phyloP scores from a whole-genome alignment of 2,797 vertebrate genomes.

The Darevskia nairensis region DNA sequence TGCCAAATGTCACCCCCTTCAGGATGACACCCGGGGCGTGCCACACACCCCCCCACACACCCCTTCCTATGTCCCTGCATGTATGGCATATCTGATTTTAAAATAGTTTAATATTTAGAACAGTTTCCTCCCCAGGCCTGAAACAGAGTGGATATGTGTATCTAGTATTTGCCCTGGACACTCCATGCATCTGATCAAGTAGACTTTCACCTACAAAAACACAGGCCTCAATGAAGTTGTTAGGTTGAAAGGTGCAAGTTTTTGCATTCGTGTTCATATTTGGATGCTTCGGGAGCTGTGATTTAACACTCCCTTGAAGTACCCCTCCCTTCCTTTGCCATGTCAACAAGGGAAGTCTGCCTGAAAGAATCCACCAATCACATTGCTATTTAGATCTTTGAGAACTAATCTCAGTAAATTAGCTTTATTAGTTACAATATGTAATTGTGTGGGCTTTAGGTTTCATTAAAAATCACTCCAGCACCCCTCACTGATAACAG shows the following conservation, averaged over 20 bases:
- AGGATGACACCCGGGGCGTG: no score
- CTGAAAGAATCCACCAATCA: neutral
- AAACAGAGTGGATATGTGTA: no score
- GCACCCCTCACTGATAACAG: neutral
- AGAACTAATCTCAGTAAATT: neutral
- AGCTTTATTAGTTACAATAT: neutral
- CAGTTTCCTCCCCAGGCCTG: no score
- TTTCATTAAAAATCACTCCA: neutral
- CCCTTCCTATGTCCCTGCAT: no score
- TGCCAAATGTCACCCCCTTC: no score
- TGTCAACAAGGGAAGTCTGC: neutral
- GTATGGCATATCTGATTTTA: no score
- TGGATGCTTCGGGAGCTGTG: neutral
- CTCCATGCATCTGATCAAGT: no score
- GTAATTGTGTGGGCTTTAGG: neutral
- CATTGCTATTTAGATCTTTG: neutral
- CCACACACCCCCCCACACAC: no score
- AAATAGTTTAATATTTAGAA: no score
- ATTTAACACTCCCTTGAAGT: neutral
- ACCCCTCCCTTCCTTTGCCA: neutral
- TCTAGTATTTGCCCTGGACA: no score
- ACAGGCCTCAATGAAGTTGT: no score
- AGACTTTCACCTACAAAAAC: no score
- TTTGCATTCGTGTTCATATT: neutral
- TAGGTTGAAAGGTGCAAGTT: neutral